Percentiles rank a stretch among this genome's conserved stretches.
phyloP scores from a whole-genome alignment of 2,797 vertebrate species.

The Darevskia nairensis region DNA sequence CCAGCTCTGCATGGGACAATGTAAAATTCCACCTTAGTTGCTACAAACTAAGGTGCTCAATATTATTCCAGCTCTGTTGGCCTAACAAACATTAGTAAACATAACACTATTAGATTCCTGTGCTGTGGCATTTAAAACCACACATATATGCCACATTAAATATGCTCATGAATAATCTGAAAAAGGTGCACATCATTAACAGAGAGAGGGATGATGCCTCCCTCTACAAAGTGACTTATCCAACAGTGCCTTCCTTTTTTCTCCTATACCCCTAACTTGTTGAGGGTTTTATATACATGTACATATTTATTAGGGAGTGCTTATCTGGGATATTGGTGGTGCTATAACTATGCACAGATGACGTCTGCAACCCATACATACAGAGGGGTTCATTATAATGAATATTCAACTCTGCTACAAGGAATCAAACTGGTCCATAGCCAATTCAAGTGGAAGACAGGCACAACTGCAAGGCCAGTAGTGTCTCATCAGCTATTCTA shows the following conservation, averaged over 20 bases:
- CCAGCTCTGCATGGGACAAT: background rate
- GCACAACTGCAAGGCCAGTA: background rate
- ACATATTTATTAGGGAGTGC: background rate
- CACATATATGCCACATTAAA: background rate
- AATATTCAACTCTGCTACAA: background rate
- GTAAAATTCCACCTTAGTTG: background rate
- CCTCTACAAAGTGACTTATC: background rate
- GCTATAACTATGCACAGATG: background rate
- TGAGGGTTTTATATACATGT: background rate
- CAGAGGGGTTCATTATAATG: background rate
- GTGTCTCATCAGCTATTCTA: background rate
- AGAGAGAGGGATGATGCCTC: background rate
- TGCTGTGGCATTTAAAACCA: background rate
- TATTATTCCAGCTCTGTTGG: constrained; percentile 2
- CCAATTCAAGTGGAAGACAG: background rate
- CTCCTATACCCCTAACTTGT: background rate
- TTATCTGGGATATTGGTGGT: background rate
- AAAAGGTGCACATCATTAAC: background rate
- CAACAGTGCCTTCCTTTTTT: background rate
- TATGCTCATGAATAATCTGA: background rate
- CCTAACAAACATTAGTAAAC: background rate
- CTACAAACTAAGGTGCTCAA: background rate
- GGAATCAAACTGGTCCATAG: background rate
- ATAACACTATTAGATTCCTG: background rate
- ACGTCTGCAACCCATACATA: background rate